phyloP scores from a whole-genome alignment of 2,797 vertebrate genomes.

The Chelmon rostratus region DNA sequence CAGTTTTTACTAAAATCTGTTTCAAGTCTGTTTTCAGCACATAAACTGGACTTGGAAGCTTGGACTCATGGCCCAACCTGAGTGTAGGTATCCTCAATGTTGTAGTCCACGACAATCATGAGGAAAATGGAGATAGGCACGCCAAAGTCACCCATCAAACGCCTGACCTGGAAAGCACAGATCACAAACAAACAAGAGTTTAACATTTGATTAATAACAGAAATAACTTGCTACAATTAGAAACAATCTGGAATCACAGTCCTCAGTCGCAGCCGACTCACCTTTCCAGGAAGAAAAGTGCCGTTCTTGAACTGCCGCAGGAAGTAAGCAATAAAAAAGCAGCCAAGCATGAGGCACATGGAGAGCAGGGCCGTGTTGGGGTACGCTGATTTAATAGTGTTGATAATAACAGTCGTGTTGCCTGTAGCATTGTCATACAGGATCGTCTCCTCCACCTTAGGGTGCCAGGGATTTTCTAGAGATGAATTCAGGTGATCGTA shows the following conservation, averaged over 20 bases:
- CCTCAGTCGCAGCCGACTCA: constrained; percentile 51
- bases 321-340: constrained; percentile 90
- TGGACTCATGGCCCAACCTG: constrained; percentile 86
- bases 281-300: constrained; percentile 91
- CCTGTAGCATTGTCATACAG: constrained; percentile 76
- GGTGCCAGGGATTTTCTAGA: constrained; percentile 76
- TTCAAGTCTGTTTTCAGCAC: neutral
- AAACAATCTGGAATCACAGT: neutral
- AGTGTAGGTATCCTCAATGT: constrained; percentile 90
- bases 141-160: constrained; percentile 97
- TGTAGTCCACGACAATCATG: constrained; percentile 90
- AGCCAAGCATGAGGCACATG: constrained; percentile 92
- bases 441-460: constrained; percentile 61
- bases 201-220: neutral
- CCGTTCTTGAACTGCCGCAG: constrained; percentile 93
- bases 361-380: constrained; percentile 90
- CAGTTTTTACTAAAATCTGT: neutral
- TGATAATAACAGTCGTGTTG: constrained; percentile 70
- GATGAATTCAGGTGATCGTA: constrained; percentile 63
- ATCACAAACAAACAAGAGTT: neutral
- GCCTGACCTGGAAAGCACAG: constrained; percentile 86
- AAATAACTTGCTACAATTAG: too few relatives aligned
- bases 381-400: constrained; percentile 70
- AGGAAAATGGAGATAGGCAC: constrained; percentile 97
- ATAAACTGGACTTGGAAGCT: neutral